Percentiles rank a stretch among this genome's conserved stretches.
Conservation (phyloP, 1,140 invertebrate species). For the Sipha flava region DNA sequence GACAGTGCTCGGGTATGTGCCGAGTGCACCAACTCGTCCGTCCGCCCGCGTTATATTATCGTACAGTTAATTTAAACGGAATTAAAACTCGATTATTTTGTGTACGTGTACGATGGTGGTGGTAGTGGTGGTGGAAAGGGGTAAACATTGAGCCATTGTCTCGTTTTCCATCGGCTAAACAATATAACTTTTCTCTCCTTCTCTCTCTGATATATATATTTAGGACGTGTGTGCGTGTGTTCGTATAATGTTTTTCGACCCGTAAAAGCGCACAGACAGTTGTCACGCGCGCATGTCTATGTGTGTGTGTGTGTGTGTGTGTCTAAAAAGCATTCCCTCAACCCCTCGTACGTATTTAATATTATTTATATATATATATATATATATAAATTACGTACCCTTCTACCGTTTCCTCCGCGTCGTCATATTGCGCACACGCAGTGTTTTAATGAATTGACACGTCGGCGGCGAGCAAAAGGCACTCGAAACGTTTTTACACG, state of each 20-base stretch:
- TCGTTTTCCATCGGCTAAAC: conserved; percentile 20
- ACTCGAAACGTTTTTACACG: conserved; percentile 3
- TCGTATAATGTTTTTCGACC: conserved; percentile 8
- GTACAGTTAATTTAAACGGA: conserved; percentile 29
- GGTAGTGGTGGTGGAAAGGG: background rate
- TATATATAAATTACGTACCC: background rate
- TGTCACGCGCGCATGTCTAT: background rate
- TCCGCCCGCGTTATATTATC: background rate
- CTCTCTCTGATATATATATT: background rate
- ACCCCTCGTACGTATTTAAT: background rate
- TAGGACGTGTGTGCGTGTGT: background rate
- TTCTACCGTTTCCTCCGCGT: no score
- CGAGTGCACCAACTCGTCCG: no score
- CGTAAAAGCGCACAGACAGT: conserved; percentile 28
- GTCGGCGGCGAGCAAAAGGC: background rate
- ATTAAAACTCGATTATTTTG: conserved; percentile 25
- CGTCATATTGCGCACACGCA: background rate
- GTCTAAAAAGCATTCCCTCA: background rate
- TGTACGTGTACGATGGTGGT: background rate
- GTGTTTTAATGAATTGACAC: conserved; percentile 26
- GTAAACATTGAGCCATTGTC: background rate
- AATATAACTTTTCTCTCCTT: background rate
- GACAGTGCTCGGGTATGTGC: no score
- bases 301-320: background rate
- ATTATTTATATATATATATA: no score